These are phyloP conservation scores for Eurosta solidaginis DNA, from an alignment of 1,140 invertebrate species.

Conservation along the genomic window DNA sequence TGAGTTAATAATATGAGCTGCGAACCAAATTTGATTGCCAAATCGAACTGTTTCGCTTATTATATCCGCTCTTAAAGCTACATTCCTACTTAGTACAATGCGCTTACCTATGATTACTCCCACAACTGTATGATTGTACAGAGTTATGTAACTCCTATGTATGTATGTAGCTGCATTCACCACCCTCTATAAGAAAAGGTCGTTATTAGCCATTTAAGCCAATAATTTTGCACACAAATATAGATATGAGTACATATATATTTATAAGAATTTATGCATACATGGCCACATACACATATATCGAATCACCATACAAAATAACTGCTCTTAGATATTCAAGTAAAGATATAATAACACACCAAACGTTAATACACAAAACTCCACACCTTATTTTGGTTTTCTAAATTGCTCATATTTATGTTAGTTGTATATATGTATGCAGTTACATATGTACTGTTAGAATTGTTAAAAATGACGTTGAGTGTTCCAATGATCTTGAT, in stretches of 20 bases:
- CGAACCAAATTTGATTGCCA: not conserved
- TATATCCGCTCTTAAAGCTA: too few species aligned
- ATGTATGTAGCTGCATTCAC: not conserved
- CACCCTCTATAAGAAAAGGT: not conserved
- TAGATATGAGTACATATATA: not conserved
- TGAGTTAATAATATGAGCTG: not conserved
- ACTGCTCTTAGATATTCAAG: not conserved
- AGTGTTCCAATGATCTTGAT: constrained; percentile 9
- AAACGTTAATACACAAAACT: not conserved
- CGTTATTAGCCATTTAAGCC: not conserved
- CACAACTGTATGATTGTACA: not conserved
- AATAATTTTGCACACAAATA: not conserved
- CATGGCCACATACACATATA: too few species aligned
- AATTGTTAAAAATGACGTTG: constrained; percentile 16
- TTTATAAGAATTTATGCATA: not conserved
- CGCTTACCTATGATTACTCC: not conserved
- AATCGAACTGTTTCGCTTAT: too few species aligned
- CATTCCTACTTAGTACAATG: too few species aligned
- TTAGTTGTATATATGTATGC: too few species aligned
- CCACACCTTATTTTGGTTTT: not conserved
- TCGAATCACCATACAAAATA: not conserved
- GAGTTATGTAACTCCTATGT: not conserved
- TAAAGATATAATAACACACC: not conserved
- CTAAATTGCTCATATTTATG: not conserved
- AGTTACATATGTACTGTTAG: too few species aligned